Evolutionary conservation across 2,797 vertebrate genomes (phyloP).

Genomic region (Cyprinodon diabolis): DNA sequence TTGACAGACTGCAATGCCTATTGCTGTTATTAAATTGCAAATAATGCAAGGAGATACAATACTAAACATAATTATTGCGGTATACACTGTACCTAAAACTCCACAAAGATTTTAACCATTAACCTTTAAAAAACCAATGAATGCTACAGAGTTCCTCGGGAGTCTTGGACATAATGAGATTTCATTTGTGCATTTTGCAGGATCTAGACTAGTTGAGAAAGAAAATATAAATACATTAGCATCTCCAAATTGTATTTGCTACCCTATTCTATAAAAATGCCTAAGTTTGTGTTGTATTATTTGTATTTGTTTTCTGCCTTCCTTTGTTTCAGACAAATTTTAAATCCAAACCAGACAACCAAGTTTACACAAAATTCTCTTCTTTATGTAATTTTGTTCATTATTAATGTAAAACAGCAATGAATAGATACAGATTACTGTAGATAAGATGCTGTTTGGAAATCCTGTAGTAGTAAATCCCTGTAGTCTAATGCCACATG

Average conservation of each 20-base stretch:
- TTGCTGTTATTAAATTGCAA: constrained; percentile 48
- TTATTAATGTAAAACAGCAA: neutral
- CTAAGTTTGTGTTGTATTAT: too few species aligned
- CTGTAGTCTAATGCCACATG: neutral
- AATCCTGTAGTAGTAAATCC: neutral
- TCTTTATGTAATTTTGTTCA: neutral
- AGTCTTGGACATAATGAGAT: neutral
- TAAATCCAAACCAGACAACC: neutral
- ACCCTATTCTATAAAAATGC: neutral
- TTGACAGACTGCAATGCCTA: constrained; percentile 53
- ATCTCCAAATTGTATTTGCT: neutral
- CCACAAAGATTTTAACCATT: neutral
- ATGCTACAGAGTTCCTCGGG: neutral
- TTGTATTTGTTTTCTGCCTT: neutral
- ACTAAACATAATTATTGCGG: constrained; percentile 9
- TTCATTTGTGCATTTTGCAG: neutral
- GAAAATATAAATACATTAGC: neutral
- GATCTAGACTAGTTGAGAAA: neutral
- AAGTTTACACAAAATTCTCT: neutral
- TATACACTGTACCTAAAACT: neutral
- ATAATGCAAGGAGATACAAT: constrained; percentile 25
- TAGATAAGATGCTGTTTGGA: neutral
- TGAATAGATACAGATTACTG: neutral
- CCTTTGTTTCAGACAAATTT: neutral
- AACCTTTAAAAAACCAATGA: constrained; percentile 3